These are phyloP conservation scores for Callipepla squamata DNA, from an alignment of 2,113 vertebrate species.

Conservation along the genomic window DNA sequence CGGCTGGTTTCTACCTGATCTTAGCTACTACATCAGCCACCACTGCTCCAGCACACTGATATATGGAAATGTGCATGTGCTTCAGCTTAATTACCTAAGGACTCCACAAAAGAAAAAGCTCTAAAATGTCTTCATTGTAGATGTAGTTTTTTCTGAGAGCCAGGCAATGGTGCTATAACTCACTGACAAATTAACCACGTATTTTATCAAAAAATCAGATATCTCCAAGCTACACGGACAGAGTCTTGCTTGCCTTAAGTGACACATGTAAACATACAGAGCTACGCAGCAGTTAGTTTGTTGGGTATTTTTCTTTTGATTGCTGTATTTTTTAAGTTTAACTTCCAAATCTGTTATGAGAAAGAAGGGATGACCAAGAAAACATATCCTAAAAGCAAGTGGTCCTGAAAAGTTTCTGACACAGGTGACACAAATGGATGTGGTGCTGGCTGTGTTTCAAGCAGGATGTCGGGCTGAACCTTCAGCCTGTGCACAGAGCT, in stretches of 20 bases:
- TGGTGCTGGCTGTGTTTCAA: background rate
- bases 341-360: constrained; percentile 54
- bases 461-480: background rate
- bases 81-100: constrained; percentile 59
- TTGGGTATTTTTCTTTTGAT: constrained; percentile 29
- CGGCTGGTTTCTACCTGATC: constrained; percentile 54
- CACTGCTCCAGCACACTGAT: constrained; percentile 32
- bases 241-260: constrained; percentile 14
- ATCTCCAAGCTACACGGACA: background rate
- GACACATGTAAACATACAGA: background rate
- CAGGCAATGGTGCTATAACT: constrained; percentile 33
- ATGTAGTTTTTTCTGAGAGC: constrained; percentile 43
- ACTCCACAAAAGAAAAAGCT: constrained; percentile 51
- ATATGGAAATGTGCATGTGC: constrained; percentile 18
- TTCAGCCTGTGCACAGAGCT: constrained; percentile 11
- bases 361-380: constrained; percentile 41
- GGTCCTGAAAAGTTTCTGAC: constrained; percentile 1
- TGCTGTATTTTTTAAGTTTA: constrained; percentile 62
- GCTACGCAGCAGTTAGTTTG: constrained; percentile 46
- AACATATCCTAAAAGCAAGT: constrained; percentile 24
- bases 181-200: constrained; percentile 15
- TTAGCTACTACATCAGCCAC: constrained; percentile 38
- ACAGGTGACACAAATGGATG: background rate
- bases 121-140: constrained; percentile 61
- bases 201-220: constrained; percentile 15